Percentiles rank a stretch among this genome's conserved stretches.
Conservation (phyloP, 2,888 invertebrate genomes). For the Mylabris sibirica region DNA sequence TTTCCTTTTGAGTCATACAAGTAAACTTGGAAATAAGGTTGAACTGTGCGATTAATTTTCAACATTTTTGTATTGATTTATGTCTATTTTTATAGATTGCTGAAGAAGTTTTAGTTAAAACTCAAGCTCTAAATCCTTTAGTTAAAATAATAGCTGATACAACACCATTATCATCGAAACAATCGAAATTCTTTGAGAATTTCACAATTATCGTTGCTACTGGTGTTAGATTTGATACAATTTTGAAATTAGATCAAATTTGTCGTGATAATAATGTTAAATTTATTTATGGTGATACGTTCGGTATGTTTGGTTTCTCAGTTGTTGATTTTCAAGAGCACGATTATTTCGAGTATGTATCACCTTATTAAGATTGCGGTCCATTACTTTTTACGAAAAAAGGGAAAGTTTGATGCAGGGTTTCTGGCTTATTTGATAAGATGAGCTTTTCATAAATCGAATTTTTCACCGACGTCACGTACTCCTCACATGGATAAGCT, state of each 20-base stretch:
- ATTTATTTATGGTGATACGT: constrained; percentile 90
- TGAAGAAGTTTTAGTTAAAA: constrained; percentile 78
- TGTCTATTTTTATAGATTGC: constrained; percentile 74
- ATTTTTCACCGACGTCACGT: no score
- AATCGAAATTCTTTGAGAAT: constrained; percentile 73
- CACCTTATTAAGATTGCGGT: not conserved
- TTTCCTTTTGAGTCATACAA: constrained; percentile 78
- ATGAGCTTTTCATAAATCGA: no score
- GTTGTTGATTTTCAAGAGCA: constrained; percentile 89
- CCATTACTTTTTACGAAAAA: constrained; percentile 11
- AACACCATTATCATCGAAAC: constrained; percentile 70
- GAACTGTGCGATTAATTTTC: constrained; percentile 29
- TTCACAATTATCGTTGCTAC: constrained; percentile 89
- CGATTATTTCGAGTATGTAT: constrained; percentile 78
- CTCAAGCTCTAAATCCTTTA: constrained; percentile 91
- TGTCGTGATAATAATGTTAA: constrained; percentile 79
- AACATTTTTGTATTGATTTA: no score
- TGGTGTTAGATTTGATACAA: constrained; percentile 74
- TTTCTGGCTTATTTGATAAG: no score
- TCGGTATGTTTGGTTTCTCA: constrained; percentile 92
- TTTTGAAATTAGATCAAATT: constrained; percentile 77
- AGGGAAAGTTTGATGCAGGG: no score
- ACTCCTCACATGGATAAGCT: no score
- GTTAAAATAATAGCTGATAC: constrained; percentile 81
- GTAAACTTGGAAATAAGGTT: constrained; percentile 77